A percentile compares a stretch with the other conserved stretches of the same genome.
Conservation (phyloP, 2,113 vertebrate species). For the Caloenas nicobarica region DNA sequence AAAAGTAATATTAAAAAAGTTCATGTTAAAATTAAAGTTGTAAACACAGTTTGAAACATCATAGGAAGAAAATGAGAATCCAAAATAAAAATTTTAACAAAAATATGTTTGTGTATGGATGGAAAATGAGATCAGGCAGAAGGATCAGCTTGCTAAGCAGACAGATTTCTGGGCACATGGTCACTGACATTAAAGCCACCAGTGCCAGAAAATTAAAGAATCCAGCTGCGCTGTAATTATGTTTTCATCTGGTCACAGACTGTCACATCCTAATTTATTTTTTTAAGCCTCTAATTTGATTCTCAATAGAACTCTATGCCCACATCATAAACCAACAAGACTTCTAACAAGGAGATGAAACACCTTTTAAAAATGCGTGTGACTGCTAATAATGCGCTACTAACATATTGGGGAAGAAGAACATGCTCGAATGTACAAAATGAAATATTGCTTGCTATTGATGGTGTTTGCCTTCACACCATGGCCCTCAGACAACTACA, state of each 20-base stretch:
- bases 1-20: neutral
- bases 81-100: neutral
- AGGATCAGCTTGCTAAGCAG: neutral
- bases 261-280: neutral
- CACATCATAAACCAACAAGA: neutral
- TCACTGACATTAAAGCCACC: neutral
- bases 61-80: neutral
- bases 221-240: neutral
- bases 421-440: rapidly evolving
- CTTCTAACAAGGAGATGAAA: neutral
- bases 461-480: neutral
- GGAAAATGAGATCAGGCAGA: neutral
- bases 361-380: neutral
- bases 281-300: neutral
- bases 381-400: neutral
- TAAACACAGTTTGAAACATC: neutral
- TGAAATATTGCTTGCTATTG: neutral
- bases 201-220: conserved; percentile 9
- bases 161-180: neutral
- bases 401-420: neutral
- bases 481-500: rapidly evolving
- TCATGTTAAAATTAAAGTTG: neutral
- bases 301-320: neutral
- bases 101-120: neutral
- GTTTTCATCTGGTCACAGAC: neutral